Evolutionary conservation across 2,113 vertebrate species (phyloP), one percentile per base, ranked within the genome.

Genomic region (Pristiophorus japonicus): DNA sequence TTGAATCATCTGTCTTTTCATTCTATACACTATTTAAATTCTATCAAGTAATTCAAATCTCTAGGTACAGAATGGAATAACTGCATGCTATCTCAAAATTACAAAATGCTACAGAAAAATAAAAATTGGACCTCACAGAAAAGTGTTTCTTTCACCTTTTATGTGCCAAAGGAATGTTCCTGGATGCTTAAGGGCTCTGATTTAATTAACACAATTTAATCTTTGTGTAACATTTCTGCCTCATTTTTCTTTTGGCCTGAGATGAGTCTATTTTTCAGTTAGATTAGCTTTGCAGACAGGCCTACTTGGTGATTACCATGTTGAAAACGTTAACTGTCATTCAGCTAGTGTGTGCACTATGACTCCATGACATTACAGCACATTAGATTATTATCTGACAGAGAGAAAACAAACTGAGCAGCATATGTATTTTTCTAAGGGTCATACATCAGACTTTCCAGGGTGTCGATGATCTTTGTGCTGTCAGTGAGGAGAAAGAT

Each of bases 1-100:
- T 67, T 51, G 65, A 94, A 94, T 45, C 93, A 51, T 94, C 65
- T 94, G 45, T 70, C 66, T 94, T 94, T 45, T 70, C 4, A 94
- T 94, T 51, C 66, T 38, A 34, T 63, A 18, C 18, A 65, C 18
- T 38, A 38, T 63, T 65, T 51, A 94, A 45, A 73, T 34, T 51
- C 66, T 73, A 51, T 42, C 59, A 34, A 27, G 24, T 30, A 90
- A 90, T 67, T 45, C 45, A 94, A 47, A 94, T 94, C 59, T 63
- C 55, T 22, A 20, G 3, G 88, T 45, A 34, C 42, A 73, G 87
- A 34, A 51, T 73, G 93, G 62, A 67, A 67, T 66, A 42, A 94
- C 0, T 94, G 51, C 27, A 94, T 24, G 1, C 16, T 67, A 67
- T 70, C 3, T 73, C 66, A 51, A 7, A 30, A 45, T 30, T 94